Base-by-base conservation (phyloP, 2,888 invertebrate genomes). In the Chrysodeixis includens region DNA sequence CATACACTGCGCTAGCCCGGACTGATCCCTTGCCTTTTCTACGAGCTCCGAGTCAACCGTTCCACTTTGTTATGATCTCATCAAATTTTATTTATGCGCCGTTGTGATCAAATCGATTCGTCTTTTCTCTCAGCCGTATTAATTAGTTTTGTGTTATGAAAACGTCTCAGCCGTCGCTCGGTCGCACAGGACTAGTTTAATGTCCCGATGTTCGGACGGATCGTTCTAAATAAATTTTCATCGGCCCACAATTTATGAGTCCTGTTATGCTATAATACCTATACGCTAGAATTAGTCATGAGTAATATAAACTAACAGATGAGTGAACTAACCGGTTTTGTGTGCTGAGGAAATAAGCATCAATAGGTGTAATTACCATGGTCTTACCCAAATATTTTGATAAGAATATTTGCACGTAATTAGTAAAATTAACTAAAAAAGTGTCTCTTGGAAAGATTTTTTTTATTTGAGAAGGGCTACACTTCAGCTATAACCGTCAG, bases 61-160 rank as follows among this genome's bases (percentile, higher is more conserved):
- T 80, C 68, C 70, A 78, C 67, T 81, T 71, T 72, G 66, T 81
- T 81, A 81, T 72, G 77, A 75, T 78, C 81, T 81, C 76, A 79
- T 81, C 71, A 74, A 80, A 65, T 77, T 78, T 75, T 81, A 81
- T 81, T 74, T 81, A 81, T 76, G 80, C 71, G 59, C 71, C 73
- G 67, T 58, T 63, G 65, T 74, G 76, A 78, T 80, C 71, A 68
- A 75, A 78, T 81, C 73, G 75, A 78, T 81, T 81, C 74, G 74
- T 80, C 74, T 81, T 74, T 80, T 76, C 76, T 81, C 69, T 81
- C 70, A 62, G 64, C 58, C 65, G 69, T 77, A 72, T 72, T 79
- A 78, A 81, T 81, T 79, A 69, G 67, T 81, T 80, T 77, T 78
- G 77, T 73, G 69, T 71, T 72, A 71, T 71, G 61, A 63, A 71